Base-by-base conservation (phyloP, 2,797 vertebrate species). In the Carduelis carduelis region DNA sequence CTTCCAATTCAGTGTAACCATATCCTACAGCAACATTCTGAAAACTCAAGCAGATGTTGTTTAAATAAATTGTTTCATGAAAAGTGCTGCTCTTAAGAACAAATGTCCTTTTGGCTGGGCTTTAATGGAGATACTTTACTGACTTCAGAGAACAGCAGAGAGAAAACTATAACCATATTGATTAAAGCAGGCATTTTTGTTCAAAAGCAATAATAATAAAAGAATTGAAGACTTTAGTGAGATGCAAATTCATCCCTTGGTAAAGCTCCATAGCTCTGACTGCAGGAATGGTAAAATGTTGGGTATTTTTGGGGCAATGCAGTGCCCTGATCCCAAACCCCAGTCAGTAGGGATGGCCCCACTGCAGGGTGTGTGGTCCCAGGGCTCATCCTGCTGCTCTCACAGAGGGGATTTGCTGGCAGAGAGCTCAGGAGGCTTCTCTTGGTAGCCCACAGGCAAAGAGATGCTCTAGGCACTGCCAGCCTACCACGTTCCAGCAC, bases 1-100 rank as follows among this genome's bases (percentile, higher is more conserved):
- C 92, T 93, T 89, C 69, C 14, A 63, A 72, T 92, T 91, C 83
- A 91, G 26, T 81, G 92, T 93, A 96, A 95, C 76, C 50, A 28
- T 93, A 95, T 93, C 94, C 85, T 96, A 88, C 59, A 93, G 92
- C 52, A 95, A 92, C 76, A 79, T 63, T 91, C 69, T 86, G 72
- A 81, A 95, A 94, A 82, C 19, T 92, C 68, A 81, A 83, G 95
- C 95, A 96, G 95, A 95, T 96, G 89, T 94, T 95, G 82, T 96
- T 94, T 88, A 96, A 93, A 90, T 89, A 93, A 94, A 86, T 86
- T 69, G 79, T 91, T 93, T 92, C 65, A 81, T 86, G 80, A 91
- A 93, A 88, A 78, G 69, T n/a, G 59, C 76, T 91, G 63, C 76
- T 89, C 46, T 92, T 41, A 61, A 86, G 82, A 78, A 59, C 69